phyloP scores from a whole-genome alignment of 2,888 invertebrate species.

The Lampropteryx suffumata region DNA sequence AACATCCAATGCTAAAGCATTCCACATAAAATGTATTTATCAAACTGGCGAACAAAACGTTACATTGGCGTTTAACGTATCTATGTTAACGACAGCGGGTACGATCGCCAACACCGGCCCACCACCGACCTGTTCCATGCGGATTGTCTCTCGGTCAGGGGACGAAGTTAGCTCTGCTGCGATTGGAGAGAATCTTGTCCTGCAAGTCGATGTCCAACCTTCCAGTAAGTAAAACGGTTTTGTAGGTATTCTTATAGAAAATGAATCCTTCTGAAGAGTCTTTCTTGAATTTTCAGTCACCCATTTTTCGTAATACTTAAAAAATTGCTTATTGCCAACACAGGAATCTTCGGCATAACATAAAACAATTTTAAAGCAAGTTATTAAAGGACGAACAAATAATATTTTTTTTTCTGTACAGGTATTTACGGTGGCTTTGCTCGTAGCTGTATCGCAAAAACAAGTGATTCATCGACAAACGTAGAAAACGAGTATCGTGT shows the following conservation, averaged over 20 bases:
- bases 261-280: no score
- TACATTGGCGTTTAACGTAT: conserved; percentile 96
- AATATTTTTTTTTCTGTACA: conserved; percentile 46
- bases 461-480: conserved; percentile 89
- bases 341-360: no score
- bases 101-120: conserved; percentile 98
- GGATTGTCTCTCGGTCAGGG: conserved; percentile 93
- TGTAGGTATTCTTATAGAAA: no score
- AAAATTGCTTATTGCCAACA: no score
- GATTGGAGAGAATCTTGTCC: conserved; percentile 94
- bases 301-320: no score
- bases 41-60: conserved; percentile 97
- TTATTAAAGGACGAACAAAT: no score
- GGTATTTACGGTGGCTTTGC: conserved; percentile 97
- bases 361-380: neutral
- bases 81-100: conserved; percentile 97
- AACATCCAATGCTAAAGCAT: conserved; percentile 97
- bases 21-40: conserved; percentile 97
- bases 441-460: conserved; percentile 95
- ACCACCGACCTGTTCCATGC: conserved; percentile 95
- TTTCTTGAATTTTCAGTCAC: no score
- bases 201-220: conserved; percentile 93
- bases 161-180: conserved; percentile 95
- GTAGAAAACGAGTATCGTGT: conserved; percentile 95
- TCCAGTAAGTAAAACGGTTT: conserved; percentile 69